These are phyloP conservation scores for Chrysotoxum bicinctum DNA, from an alignment of 2,888 invertebrate genomes.

Conservation along the genomic window DNA sequence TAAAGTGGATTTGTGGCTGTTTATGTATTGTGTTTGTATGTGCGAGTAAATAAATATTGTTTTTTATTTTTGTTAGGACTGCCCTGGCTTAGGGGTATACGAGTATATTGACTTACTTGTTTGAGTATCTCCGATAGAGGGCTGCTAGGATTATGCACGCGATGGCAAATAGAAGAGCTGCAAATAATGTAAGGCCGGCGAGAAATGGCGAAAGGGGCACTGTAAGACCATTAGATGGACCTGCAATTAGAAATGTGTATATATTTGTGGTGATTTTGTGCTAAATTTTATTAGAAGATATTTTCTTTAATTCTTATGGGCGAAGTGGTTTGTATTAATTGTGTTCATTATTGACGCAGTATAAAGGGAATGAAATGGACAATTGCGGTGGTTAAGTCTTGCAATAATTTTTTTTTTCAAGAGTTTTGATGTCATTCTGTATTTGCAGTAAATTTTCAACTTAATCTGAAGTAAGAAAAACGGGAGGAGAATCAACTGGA, in stretches of 20 bases:
- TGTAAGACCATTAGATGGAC: slow-evolving; percentile 84
- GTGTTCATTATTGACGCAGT: slow-evolving; percentile 1
- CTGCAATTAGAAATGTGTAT: slow-evolving; percentile 80
- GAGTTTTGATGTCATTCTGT: too few species aligned
- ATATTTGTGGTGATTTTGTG: not conserved
- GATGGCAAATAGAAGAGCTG: slow-evolving; percentile 88
- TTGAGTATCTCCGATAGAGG: slow-evolving; percentile 85
- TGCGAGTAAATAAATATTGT: not conserved
- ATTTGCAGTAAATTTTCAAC: too few species aligned
- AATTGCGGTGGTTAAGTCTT: not conserved
- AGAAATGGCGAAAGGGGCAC: slow-evolving; percentile 89
- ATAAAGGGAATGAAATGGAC: not conserved
- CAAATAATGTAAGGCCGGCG: slow-evolving; percentile 89
- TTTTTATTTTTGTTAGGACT: slow-evolving; percentile 13
- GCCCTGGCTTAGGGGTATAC: not conserved
- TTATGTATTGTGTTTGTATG: slow-evolving; percentile 26
- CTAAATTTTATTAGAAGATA: not conserved
- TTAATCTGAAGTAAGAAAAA: too few species aligned
- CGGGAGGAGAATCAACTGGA: too few species aligned
- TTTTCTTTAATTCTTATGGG: slow-evolving; percentile 1
- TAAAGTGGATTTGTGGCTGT: slow-evolving; percentile 66
- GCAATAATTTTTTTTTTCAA: not conserved
- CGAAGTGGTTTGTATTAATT: not conserved
- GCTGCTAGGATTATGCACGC: slow-evolving; percentile 90
- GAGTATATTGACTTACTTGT: slow-evolving; percentile 81